Percentiles rank a stretch among this genome's conserved stretches.
phyloP scores from a whole-genome alignment of 2,888 invertebrate species.

The Choristoneura rosaceana region DNA sequence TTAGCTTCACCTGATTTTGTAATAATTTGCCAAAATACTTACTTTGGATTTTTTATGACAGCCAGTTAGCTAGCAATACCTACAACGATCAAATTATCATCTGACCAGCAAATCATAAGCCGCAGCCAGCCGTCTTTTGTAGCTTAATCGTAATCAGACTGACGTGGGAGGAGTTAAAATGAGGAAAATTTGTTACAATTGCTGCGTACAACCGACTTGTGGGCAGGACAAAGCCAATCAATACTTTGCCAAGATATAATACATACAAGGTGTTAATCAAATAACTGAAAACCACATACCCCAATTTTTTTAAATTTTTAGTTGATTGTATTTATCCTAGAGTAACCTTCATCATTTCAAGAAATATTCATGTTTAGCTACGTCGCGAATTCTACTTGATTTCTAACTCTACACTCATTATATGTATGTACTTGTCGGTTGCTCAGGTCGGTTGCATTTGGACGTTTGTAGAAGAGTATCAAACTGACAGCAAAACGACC shows the following conservation, averaged over 20 bases:
- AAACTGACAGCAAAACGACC: no score
- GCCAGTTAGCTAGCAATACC: constrained; percentile 9
- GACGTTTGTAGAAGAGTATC: no score
- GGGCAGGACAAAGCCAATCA: constrained; percentile 18
- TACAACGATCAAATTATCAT: constrained; percentile 18
- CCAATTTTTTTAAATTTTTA: no score
- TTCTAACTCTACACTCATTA: no score
- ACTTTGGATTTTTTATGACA: neutral
- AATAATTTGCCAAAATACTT: neutral
- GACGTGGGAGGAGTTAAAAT: constrained; percentile 30
- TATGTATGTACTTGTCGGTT: no score
- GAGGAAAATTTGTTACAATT: constrained; percentile 29
- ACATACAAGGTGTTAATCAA: neutral
- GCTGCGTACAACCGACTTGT: neutral
- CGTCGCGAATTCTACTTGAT: no score
- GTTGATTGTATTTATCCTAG: no score
- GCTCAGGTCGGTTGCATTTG: no score
- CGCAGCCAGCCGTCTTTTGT: neutral
- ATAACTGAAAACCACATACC: no score
- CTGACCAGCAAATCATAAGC: constrained; percentile 51
- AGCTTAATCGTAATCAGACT: constrained; percentile 6
- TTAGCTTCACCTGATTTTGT: no score
- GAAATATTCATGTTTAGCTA: no score
- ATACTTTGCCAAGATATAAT: neutral
- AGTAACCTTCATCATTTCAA: no score